These are phyloP conservation scores for Solea solea DNA, from an alignment of 2,113 vertebrate genomes.

Conservation along the genomic window DNA sequence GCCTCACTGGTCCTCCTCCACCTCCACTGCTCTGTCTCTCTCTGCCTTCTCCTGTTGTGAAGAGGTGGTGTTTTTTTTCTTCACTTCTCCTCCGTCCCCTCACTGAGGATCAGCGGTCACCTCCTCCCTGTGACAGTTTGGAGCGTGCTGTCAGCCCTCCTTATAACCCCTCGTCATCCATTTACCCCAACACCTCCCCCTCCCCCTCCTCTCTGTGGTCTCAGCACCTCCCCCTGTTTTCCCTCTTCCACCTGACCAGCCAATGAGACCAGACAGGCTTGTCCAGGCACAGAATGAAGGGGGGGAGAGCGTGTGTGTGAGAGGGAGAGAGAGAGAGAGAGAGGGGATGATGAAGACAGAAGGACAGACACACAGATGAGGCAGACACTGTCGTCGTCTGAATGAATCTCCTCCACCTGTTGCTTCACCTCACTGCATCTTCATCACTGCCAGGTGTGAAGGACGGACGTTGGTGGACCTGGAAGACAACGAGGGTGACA, in stretches of 20 bases:
- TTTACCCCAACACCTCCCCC: slow-evolving; percentile 11
- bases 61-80: no score
- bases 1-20: no score
- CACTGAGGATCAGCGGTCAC: background rate
- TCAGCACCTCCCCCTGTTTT: slow-evolving; percentile 53
- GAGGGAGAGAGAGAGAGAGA: slow-evolving; percentile 17
- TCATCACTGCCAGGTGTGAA: slow-evolving; percentile 11
- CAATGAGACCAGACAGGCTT: slow-evolving; percentile 65
- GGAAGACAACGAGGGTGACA: slow-evolving; percentile 2
- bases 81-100: background rate
- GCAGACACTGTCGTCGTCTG: background rate
- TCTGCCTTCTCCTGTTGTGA: no score
- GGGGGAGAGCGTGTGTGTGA: background rate
- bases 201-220: slow-evolving; percentile 27
- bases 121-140: slow-evolving; percentile 16
- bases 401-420: slow-evolving; percentile 8
- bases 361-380: slow-evolving; percentile 7
- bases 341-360: slow-evolving; percentile 29
- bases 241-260: slow-evolving; percentile 65
- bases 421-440: slow-evolving; percentile 22
- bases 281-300: slow-evolving; percentile 46
- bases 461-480: background rate
- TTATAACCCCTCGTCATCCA: slow-evolving; percentile 10
- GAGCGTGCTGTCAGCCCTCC: slow-evolving; percentile 29
- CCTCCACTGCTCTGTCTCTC: no score